phyloP scores from a whole-genome alignment of 2,797 vertebrate genomes.

The Pteropus rufus region DNA sequence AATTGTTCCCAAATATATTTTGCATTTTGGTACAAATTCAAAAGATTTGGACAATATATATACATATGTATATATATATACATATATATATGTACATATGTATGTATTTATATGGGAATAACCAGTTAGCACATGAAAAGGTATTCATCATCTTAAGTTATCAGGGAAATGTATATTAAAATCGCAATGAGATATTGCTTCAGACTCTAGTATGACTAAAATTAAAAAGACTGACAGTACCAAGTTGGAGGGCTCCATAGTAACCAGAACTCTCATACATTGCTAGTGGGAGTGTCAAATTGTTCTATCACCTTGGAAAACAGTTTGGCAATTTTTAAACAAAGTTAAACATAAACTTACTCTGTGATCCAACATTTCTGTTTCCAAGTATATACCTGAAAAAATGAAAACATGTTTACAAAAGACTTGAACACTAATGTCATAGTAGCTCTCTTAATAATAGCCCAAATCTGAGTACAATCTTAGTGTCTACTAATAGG shows the following conservation, averaged over 20 bases:
- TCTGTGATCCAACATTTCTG: background rate
- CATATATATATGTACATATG: background rate
- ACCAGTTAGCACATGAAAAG: background rate
- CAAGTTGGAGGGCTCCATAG: background rate
- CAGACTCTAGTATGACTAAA: background rate
- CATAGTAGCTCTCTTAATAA: background rate
- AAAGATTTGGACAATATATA: background rate
- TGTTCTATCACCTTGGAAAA: background rate
- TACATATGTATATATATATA: background rate
- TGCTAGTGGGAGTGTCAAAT: background rate
- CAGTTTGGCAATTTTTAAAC: background rate
- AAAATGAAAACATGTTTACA: background rate
- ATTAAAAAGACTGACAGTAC: background rate
- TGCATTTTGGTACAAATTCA: background rate
- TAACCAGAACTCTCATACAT: background rate
- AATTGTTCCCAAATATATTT: background rate
- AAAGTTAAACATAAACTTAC: background rate
- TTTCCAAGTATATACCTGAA: background rate
- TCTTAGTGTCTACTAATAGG: background rate
- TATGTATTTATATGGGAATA: background rate
- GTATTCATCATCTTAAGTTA: background rate
- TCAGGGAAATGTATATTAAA: constrained; percentile 33
- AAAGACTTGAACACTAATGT: background rate
- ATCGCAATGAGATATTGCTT: background rate
- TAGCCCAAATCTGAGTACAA: background rate